Evolutionary conservation across 2,888 invertebrate genomes (phyloP).

Genomic region (Ptilodon capucinus): DNA sequence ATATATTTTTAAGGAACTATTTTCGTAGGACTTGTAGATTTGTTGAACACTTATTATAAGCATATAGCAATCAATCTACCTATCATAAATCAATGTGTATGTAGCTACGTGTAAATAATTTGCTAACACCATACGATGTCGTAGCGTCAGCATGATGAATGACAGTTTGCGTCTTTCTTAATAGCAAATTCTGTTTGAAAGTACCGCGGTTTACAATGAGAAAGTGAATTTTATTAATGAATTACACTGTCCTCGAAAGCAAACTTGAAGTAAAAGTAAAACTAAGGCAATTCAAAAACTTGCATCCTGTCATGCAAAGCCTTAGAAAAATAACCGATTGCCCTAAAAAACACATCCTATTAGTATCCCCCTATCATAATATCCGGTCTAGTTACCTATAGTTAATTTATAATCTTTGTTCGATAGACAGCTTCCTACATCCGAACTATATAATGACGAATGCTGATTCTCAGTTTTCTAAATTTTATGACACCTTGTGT

Average conservation of each 20-base stretch:
- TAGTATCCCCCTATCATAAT: not conserved
- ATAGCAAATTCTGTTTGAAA: constrained; percentile 26
- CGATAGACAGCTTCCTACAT: too few species aligned
- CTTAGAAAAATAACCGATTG: not conserved
- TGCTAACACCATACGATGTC: constrained; percentile 17
- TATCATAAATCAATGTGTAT: not conserved
- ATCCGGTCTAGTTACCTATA: not conserved
- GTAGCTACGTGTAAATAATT: constrained; percentile 26
- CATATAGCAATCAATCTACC: too few species aligned
- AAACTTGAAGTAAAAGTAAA: not conserved
- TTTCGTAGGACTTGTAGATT: too few species aligned
- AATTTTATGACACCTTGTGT: too few species aligned
- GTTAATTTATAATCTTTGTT: too few species aligned
- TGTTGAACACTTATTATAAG: too few species aligned
- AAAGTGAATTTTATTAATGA: constrained; percentile 26
- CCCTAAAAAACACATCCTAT: too few species aligned
- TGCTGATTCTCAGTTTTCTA: too few species aligned
- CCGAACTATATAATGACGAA: too few species aligned
- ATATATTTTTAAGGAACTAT: constrained; percentile 7
- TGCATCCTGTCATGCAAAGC: not conserved
- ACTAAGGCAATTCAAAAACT: not conserved
- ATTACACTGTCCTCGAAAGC: not conserved
- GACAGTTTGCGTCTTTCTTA: constrained; percentile 39
- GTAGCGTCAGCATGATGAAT: constrained; percentile 46
- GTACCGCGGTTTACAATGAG: constrained; percentile 24